Evolutionary conservation across 2,888 invertebrate genomes (phyloP).

Genomic region (Podotricha telesiphe): DNA sequence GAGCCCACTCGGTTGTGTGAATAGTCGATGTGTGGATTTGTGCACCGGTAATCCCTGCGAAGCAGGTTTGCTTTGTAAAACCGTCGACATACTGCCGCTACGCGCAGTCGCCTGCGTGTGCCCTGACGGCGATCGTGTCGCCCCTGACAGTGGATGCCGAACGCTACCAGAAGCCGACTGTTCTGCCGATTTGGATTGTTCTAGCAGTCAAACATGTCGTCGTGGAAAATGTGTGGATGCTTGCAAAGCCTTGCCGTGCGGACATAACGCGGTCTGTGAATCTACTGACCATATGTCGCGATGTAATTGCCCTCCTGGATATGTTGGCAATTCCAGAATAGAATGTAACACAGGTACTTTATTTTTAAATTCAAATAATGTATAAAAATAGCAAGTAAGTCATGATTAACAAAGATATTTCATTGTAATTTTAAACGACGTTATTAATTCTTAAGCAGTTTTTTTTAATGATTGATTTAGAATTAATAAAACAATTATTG

Average conservation of each 20-base stretch:
- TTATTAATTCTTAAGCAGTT: too few relatives aligned
- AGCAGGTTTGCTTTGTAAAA: conserved; percentile 90
- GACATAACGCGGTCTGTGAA: conserved; percentile 91
- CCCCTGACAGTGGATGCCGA: conserved; percentile 88
- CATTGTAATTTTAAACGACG: too few relatives aligned
- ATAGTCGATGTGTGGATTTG: conserved; percentile 89
- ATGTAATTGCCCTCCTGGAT: conserved; percentile 91
- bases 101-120: conserved; percentile 94
- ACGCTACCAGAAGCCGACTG: conserved; percentile 86
- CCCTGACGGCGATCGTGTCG: conserved; percentile 90
- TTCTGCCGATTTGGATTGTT: conserved; percentile 89
- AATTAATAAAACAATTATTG: too few relatives aligned
- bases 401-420: too few relatives aligned
- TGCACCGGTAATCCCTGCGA: conserved; percentile 90
- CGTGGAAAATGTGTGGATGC: conserved; percentile 90
- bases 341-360: conserved; percentile 87
- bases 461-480: too few relatives aligned
- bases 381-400: too few relatives aligned
- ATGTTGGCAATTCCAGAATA: conserved; percentile 89
- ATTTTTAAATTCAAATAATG: background rate
- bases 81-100: conserved; percentile 90
- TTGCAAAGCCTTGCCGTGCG: conserved; percentile 90
- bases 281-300: conserved; percentile 89
- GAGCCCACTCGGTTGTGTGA: conserved; percentile 89
- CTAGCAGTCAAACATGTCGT: conserved; percentile 88